These are phyloP conservation scores for Seriola rivoliana DNA, from an alignment of 2,113 vertebrate species.

Conservation along the genomic window DNA sequence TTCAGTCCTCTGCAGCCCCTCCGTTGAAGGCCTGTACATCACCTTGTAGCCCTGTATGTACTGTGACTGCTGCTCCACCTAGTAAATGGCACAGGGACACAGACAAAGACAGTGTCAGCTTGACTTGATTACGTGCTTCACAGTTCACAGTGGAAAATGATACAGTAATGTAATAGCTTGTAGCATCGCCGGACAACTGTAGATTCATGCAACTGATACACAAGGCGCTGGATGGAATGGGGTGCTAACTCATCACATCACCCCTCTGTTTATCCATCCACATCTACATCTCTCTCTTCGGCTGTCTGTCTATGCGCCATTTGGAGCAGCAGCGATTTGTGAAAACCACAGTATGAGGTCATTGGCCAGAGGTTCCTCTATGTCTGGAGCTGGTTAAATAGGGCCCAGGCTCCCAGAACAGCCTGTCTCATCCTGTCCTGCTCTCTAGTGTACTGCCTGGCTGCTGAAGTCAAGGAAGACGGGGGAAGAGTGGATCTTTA, in stretches of 20 bases:
- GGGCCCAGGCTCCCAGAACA: constrained; percentile 69
- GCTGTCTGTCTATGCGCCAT: constrained; percentile 70
- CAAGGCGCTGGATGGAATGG: constrained; percentile 21
- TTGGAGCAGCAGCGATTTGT: constrained; percentile 76
- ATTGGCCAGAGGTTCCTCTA: constrained; percentile 80
- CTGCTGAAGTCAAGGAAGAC: constrained; percentile 44
- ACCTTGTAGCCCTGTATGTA: constrained; percentile 98
- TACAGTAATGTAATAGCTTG: constrained; percentile 5
- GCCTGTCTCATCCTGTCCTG: constrained; percentile 67
- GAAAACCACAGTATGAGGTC: constrained; percentile 80
- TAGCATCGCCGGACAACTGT: constrained; percentile 19
- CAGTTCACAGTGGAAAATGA: constrained; percentile 39
- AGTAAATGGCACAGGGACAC: constrained; percentile 45
- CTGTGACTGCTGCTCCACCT: constrained; percentile 98
- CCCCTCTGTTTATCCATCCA: constrained; percentile 59
- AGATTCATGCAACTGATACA: constrained; percentile 25
- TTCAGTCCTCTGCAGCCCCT: constrained; percentile 86
- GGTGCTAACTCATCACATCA: constrained; percentile 73
- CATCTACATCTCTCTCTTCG: constrained; percentile 60
- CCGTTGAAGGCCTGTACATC: constrained; percentile 90
- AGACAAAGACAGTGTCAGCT: constrained; percentile 37
- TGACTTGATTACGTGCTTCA: constrained; percentile 45
- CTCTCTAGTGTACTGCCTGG: constrained; percentile 40
- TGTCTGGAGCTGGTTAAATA: constrained; percentile 82
- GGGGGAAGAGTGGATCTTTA: background rate